These are phyloP conservation scores for Monopis laevigella DNA, from an alignment of 2,888 invertebrate species.

Conservation along the genomic window DNA sequence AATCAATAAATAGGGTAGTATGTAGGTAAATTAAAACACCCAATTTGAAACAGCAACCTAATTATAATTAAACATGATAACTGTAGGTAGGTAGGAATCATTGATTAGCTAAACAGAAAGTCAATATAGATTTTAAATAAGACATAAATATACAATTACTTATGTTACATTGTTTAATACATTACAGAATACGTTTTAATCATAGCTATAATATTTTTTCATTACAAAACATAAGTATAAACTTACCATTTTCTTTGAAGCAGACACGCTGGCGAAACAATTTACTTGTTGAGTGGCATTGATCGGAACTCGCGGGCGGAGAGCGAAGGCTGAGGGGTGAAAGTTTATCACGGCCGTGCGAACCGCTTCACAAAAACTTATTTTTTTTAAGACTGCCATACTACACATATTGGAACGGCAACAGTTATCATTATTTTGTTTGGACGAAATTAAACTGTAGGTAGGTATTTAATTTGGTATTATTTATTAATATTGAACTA, in stretches of 20 bases:
- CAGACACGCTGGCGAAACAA: slow-evolving; percentile 34
- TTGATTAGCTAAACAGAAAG: background rate
- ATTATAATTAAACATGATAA: background rate
- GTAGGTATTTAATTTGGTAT: too few species aligned
- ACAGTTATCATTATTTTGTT: too few species aligned
- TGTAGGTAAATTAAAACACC: too few species aligned
- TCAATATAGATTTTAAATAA: too few species aligned
- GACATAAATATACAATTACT: too few species aligned
- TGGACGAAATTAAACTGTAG: too few species aligned
- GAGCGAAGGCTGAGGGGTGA: slow-evolving; percentile 42
- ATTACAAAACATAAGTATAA: background rate
- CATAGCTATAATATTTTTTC: background rate
- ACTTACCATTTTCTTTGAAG: slow-evolving; percentile 55
- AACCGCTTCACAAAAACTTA: slow-evolving; percentile 29
- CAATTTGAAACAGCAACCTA: too few species aligned
- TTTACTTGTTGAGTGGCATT: slow-evolving; percentile 38
- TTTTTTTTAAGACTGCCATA: slow-evolving; percentile 2
- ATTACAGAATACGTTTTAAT: background rate
- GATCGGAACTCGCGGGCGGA: slow-evolving; percentile 35
- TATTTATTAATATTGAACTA: too few species aligned
- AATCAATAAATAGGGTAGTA: too few species aligned
- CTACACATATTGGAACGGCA: too few species aligned
- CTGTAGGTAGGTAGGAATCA: background rate
- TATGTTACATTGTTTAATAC: too few species aligned
- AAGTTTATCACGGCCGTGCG: slow-evolving; percentile 49